Conservation (phyloP, 2,797 vertebrate genomes). For the Eutrigla gurnardus region DNA sequence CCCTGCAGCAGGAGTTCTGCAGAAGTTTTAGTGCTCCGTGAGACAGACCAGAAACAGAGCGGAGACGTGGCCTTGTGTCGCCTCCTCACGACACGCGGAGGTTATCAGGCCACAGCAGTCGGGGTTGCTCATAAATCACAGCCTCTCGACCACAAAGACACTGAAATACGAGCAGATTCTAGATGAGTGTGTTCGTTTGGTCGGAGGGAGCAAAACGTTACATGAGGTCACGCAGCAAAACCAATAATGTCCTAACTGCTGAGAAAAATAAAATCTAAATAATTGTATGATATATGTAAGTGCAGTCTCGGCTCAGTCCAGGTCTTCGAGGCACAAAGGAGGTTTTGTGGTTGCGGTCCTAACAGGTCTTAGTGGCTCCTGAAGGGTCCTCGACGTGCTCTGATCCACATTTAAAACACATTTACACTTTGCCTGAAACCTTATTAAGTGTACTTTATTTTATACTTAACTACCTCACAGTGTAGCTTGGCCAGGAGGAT, state of each 20-base stretch:
- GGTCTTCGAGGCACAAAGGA: too few relatives aligned
- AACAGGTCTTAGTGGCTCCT: too few relatives aligned
- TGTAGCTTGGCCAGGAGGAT: too few relatives aligned
- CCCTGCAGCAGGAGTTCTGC: neutral
- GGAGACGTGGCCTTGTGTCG: neutral
- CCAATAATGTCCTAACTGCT: neutral
- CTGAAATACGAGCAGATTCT: conserved; percentile 18
- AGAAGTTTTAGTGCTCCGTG: neutral
- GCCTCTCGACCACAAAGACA: conserved; percentile 21
- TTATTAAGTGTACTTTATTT: neutral
- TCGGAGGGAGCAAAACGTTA: neutral
- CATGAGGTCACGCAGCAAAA: neutral
- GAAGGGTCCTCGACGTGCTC: too few relatives aligned
- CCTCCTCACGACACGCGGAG: conserved; percentile 39
- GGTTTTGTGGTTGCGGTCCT: too few relatives aligned
- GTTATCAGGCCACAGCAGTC: conserved; percentile 62
- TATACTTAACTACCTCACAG: neutral
- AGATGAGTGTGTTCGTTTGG: neutral
- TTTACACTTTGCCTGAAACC: too few relatives aligned
- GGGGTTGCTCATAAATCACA: conserved; percentile 51
- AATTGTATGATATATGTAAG: too few relatives aligned
- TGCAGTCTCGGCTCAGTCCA: too few relatives aligned
- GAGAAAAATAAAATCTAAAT: too few relatives aligned
- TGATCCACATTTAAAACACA: too few relatives aligned
- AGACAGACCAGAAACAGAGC: conserved; percentile 1